phyloP scores from a whole-genome alignment of 2,797 vertebrate genomes.

The Urosaurus nigricauda region DNA sequence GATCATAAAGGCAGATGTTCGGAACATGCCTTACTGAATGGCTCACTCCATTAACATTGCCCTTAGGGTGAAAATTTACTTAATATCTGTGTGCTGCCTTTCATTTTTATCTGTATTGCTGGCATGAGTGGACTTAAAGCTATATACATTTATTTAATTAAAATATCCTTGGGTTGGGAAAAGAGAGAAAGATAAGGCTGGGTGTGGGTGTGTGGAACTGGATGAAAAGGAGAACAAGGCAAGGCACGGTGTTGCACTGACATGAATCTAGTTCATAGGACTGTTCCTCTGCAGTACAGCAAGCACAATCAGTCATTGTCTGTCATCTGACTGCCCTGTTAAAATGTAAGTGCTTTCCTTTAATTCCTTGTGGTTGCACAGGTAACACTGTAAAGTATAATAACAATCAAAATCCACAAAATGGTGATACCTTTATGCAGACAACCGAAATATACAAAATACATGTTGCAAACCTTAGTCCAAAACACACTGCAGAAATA shows the following conservation, averaged over 20 bases:
- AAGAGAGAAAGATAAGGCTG: background rate
- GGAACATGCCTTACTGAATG: background rate
- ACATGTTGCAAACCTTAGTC: too few species aligned
- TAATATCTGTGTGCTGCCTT: background rate
- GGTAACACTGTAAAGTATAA: background rate
- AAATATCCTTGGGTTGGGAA: background rate
- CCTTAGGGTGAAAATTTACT: conserved; percentile 63
- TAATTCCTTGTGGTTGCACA: background rate
- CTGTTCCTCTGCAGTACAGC: background rate
- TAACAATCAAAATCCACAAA: too few species aligned
- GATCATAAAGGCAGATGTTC: background rate
- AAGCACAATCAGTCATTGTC: background rate
- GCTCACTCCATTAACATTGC: conserved; percentile 62
- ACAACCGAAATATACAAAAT: too few species aligned
- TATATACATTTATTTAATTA: conserved; percentile 8
- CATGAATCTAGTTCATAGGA: conserved; percentile 18
- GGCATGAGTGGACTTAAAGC: conserved; percentile 3
- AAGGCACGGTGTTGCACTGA: background rate
- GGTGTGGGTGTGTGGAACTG: background rate
- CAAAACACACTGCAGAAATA: too few species aligned
- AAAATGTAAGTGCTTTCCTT: background rate
- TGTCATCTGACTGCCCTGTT: background rate
- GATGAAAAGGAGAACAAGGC: background rate
- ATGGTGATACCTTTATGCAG: too few species aligned
- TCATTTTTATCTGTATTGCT: background rate